Percentiles rank a stretch among this genome's conserved stretches.
These are phyloP conservation scores for Neopipo cinnamomea DNA, from an alignment of 2,113 vertebrate species.

Conservation along the genomic window DNA sequence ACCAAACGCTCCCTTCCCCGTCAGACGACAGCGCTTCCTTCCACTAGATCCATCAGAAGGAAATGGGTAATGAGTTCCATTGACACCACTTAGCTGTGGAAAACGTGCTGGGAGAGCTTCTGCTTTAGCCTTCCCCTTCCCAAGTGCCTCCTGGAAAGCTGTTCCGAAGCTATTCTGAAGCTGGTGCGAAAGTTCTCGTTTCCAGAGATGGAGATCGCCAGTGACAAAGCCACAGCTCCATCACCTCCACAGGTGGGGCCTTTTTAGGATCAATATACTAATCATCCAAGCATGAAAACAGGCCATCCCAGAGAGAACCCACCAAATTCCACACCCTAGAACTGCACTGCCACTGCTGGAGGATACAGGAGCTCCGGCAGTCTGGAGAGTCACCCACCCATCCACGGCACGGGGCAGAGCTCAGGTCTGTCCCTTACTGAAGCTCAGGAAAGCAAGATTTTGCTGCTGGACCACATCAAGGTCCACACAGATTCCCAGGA, in stretches of 20 bases:
- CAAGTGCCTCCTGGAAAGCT: neutral
- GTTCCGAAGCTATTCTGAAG: neutral
- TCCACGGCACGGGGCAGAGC: neutral
- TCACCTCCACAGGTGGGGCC: no score
- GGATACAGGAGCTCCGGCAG: neutral
- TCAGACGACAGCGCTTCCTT: fast-evolving
- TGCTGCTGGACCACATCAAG: neutral
- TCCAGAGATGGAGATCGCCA: neutral
- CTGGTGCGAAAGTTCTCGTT: neutral
- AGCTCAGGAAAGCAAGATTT: neutral
- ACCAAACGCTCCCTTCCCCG: neutral
- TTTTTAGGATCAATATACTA: neutral
- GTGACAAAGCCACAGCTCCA: neutral
- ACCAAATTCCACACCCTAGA: neutral
- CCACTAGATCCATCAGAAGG: neutral
- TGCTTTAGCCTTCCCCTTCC: neutral
- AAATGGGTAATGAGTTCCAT: neutral
- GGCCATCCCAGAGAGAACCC: neutral
- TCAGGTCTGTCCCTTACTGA: neutral
- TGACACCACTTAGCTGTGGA: neutral
- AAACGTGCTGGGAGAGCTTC: neutral
- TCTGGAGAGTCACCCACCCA: neutral
- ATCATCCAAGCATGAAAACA: neutral
- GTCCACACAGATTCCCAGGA: neutral
- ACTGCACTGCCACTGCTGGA: neutral